Evolutionary conservation across 2,113 vertebrate genomes (phyloP), one percentile per base, ranked within the genome.

Genomic region (Nematolebias whitei): DNA sequence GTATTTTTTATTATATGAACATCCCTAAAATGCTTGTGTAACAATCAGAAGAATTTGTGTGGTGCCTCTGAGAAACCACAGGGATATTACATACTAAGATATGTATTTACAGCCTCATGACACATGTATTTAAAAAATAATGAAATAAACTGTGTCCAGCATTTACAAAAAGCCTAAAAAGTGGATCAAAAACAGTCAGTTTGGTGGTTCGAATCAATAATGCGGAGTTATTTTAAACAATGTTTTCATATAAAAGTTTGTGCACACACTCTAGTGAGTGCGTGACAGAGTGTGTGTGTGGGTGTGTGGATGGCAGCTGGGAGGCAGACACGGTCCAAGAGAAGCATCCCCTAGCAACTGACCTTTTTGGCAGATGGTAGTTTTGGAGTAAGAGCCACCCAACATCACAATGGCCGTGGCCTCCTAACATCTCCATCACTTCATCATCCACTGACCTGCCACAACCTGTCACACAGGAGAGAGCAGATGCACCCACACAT

Each of bases 321-420:
- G 89, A 92, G 87, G 90, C 91, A 92, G 90, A 90, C 89, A 79
- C 67, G 73, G 86, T 92, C 83, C 88, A 89, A 85, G 85, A 90
- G 87, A 89, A 87, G 79, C 80, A 66, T 91, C 86, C 83, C 91
- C 86, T 89, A 89, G 89, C 89, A 89, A 89, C 87, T 93, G 90
- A 91, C 91, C 92, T 90, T 90, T 89, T 88, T 73, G 87, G 88
- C 92, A 93, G 92, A 92, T 93, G 92, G 92, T 85, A 85, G 85
- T 88, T 93, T 86, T 83, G 84, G 83, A 90, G 87, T 75, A 90
- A 88, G 88, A 92, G 88, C 87, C 88, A 88, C 82, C 85, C 82
- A 83, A 80, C 84, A 85, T 89, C 88, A 93, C 92, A 93, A 92
- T 89, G 86, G 84, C 73, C 48, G 22, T 81, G 83, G 87, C 87